Percentiles rank a stretch among this genome's conserved stretches.
phyloP scores from a whole-genome alignment of 2,113 vertebrate genomes.

The Carlito syrichta region DNA sequence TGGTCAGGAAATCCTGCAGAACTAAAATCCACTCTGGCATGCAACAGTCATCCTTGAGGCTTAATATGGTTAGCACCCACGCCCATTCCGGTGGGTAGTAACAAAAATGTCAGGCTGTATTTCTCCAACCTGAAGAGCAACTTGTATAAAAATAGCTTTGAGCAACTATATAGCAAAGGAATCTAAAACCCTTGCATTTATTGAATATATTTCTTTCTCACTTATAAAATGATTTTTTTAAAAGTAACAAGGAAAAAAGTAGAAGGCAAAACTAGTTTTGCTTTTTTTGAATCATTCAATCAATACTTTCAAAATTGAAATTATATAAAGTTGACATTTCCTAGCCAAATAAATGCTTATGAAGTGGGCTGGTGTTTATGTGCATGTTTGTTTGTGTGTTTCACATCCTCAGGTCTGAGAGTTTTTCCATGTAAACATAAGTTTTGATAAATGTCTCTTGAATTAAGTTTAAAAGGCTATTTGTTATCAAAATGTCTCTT shows the following conservation, averaged over 20 bases:
- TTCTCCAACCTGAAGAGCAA: conserved; percentile 24
- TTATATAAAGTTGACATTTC: conserved; percentile 56
- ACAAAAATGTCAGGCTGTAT: conserved; percentile 4
- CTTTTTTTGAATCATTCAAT: conserved; percentile 48
- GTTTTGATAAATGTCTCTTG: conserved; percentile 63
- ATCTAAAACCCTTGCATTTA: conserved; percentile 17
- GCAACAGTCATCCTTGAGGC: conserved; percentile 4
- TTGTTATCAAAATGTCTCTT: conserved; percentile 60
- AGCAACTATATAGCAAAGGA: neutral
- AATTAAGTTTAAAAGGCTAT: conserved; percentile 59
- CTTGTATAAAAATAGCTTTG: neutral
- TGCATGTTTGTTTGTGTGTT: conserved; percentile 49
- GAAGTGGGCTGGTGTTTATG: conserved; percentile 53
- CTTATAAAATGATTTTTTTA: conserved; percentile 17
- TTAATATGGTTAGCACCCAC: neutral
- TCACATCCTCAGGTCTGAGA: conserved; percentile 48
- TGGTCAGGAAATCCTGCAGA: neutral
- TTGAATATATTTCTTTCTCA: neutral
- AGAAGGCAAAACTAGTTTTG: conserved; percentile 32
- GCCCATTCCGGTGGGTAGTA: neutral
- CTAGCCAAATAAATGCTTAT: conserved; percentile 51
- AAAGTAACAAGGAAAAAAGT: neutral
- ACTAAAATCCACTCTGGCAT: neutral
- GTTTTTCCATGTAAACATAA: conserved; percentile 64
- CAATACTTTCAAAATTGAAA: conserved; percentile 43